phyloP scores from a whole-genome alignment of 1,140 invertebrate species.

The Ceratina japonica region DNA sequence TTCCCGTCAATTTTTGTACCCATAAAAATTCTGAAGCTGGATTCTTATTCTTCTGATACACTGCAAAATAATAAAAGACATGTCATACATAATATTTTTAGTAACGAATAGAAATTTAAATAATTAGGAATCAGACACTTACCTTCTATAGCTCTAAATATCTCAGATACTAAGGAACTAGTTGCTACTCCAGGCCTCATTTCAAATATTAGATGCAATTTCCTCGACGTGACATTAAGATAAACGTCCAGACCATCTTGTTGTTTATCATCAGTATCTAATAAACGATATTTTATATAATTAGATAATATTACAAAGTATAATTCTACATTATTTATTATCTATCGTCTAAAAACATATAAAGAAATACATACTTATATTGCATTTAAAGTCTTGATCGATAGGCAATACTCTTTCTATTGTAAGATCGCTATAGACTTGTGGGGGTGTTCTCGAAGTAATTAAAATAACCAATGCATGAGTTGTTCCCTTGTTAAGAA shows the following conservation, averaged over 20 bases:
- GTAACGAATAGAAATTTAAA: conserved; percentile 27
- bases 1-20: conserved; percentile 73
- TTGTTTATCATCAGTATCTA: conserved; percentile 76
- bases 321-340: conserved; percentile 9
- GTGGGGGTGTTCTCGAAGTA: conserved; percentile 81
- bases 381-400: conserved; percentile 87
- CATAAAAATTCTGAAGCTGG: conserved; percentile 71
- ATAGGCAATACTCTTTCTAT: conserved; percentile 88
- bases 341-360: conserved; percentile 3
- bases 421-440: conserved; percentile 84
- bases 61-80: conserved; percentile 68
- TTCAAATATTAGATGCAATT: conserved; percentile 82
- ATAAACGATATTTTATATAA: not conserved
- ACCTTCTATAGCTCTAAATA: conserved; percentile 76
- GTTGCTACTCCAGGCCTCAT: conserved; percentile 83
- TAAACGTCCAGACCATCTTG: conserved; percentile 80
- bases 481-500: conserved; percentile 84
- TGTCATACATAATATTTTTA: not conserved
- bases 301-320: not conserved
- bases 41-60: conserved; percentile 74
- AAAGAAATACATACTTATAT: conserved; percentile 81
- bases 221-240: conserved; percentile 82
- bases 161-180: conserved; percentile 82
- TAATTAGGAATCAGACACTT: conserved; percentile 14
- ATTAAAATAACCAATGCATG: conserved; percentile 84